Evolutionary conservation across 2,888 invertebrate genomes (phyloP).

Genomic region (Helleia helle): DNA sequence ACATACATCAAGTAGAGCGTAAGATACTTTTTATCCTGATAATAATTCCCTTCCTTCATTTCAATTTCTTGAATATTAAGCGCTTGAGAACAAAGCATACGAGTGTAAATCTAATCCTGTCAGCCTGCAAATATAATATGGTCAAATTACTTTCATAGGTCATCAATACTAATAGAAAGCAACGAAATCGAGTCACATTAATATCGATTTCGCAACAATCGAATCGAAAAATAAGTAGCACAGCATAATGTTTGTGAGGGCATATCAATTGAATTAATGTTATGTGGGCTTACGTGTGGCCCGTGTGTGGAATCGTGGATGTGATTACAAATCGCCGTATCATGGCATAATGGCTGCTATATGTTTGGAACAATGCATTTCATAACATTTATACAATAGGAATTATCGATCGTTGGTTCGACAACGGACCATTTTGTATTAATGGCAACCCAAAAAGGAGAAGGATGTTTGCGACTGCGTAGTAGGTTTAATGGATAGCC

Average conservation of each 20-base stretch:
- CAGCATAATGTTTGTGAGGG: slow-evolving; percentile 58
- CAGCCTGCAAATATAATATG: too few relatives aligned
- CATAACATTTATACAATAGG: not conserved
- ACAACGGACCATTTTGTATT: too few relatives aligned
- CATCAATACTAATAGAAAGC: not conserved
- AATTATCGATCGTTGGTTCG: not conserved
- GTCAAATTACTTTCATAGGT: too few relatives aligned
- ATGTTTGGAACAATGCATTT: slow-evolving; percentile 50
- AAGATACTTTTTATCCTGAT: too few relatives aligned
- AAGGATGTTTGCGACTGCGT: too few relatives aligned
- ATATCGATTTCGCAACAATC: not conserved
- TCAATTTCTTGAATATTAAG: too few relatives aligned
- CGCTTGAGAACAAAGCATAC: too few relatives aligned
- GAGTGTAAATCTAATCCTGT: too few relatives aligned
- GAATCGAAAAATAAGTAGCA: slow-evolving; percentile 45
- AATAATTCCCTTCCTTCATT: too few relatives aligned
- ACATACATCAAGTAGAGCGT: too few relatives aligned
- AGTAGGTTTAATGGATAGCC: too few relatives aligned
- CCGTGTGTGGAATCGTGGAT: slow-evolving; percentile 47
- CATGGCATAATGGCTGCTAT: slow-evolving; percentile 45
- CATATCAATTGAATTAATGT: slow-evolving; percentile 70
- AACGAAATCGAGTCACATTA: not conserved
- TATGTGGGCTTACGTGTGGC: slow-evolving; percentile 68
- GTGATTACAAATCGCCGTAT: slow-evolving; percentile 40
- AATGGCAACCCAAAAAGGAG: too few relatives aligned